phyloP scores from a whole-genome alignment of 2,797 vertebrate genomes.

The Pseudopleuronectes americanus region DNA sequence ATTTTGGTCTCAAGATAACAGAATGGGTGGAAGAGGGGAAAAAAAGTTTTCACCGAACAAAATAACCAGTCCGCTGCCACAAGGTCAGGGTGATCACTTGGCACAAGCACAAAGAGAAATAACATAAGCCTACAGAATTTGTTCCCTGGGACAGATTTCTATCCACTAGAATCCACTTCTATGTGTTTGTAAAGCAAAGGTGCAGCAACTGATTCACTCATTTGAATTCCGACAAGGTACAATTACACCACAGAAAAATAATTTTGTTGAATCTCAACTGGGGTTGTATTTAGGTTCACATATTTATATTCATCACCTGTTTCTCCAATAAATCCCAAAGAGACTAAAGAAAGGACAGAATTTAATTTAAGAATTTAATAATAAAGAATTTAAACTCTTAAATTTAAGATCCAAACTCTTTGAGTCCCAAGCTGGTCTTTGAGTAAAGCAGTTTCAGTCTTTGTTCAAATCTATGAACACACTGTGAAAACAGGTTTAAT shows the following conservation, averaged over 20 bases:
- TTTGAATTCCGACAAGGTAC: conserved; percentile 2
- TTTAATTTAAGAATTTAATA: too few species aligned
- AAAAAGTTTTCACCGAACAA: conserved; percentile 14
- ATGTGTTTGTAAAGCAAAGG: not conserved
- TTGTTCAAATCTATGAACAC: too few species aligned
- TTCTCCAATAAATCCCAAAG: too few species aligned
- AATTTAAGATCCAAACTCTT: too few species aligned
- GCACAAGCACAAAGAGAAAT: not conserved
- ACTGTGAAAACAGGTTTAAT: too few species aligned
- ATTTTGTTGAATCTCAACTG: too few species aligned
- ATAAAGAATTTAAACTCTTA: too few species aligned
- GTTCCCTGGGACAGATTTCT: not conserved
- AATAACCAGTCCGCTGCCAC: not conserved
- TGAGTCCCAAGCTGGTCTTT: too few species aligned
- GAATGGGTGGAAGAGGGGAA: not conserved
- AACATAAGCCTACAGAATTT: not conserved
- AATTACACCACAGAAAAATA: not conserved
- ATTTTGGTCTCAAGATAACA: conserved; percentile 28
- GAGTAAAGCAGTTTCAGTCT: too few species aligned
- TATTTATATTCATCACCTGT: too few species aligned
- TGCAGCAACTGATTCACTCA: not conserved
- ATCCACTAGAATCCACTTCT: too few species aligned
- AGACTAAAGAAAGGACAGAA: too few species aligned
- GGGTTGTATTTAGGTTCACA: not conserved
- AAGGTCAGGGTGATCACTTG: not conserved